These are phyloP conservation scores for Eptesicus fuscus DNA, from an alignment of 2,113 vertebrate genomes.

Conservation along the genomic window DNA sequence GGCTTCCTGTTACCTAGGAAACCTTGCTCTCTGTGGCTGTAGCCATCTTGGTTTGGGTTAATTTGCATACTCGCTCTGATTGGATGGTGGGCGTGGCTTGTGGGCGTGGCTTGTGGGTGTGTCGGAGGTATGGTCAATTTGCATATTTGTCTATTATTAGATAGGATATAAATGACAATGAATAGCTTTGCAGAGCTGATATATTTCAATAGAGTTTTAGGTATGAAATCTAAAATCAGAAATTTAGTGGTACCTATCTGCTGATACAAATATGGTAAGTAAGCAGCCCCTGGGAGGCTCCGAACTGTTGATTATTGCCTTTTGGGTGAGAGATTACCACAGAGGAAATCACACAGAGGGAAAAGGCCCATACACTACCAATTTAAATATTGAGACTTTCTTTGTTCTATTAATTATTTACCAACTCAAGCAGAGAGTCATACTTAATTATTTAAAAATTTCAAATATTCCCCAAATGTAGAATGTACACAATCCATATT, in stretches of 20 bases:
- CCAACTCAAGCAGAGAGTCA: neutral
- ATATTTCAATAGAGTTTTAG: neutral
- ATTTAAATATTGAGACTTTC: neutral
- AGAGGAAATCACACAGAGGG: neutral
- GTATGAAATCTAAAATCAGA: neutral
- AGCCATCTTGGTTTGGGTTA: no score
- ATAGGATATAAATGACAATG: neutral
- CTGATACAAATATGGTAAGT: neutral
- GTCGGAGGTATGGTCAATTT: no score
- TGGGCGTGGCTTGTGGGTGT: no score
- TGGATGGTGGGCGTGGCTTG: no score
- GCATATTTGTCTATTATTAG: no score
- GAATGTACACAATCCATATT: neutral
- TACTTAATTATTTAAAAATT: neutral
- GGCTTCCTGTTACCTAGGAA: no score
- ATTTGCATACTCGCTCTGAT: no score
- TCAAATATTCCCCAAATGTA: neutral
- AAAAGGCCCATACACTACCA: neutral
- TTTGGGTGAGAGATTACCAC: neutral
- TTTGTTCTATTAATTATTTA: slow-evolving; percentile 2
- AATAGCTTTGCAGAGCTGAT: neutral
- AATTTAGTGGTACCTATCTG: neutral
- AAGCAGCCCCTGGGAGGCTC: neutral
- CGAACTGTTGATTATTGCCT: neutral
- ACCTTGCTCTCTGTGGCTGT: no score